These are phyloP conservation scores for Protodeltote pygarga DNA, from an alignment of 2,888 invertebrate species.

Conservation along the genomic window DNA sequence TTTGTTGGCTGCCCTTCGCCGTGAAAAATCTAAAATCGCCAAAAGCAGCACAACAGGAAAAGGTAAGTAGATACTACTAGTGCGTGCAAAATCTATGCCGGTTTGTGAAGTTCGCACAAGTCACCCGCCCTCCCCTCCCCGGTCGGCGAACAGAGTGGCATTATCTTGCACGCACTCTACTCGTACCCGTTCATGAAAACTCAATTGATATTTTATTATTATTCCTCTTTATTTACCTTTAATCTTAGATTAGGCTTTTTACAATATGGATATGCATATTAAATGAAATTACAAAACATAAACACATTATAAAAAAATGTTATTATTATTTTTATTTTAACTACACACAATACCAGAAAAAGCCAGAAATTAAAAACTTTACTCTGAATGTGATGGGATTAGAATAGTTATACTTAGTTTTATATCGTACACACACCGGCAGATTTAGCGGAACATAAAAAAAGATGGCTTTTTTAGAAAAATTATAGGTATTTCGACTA, in stretches of 20 bases:
- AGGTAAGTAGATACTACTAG: slow-evolving; percentile 21
- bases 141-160: slow-evolving; percentile 11
- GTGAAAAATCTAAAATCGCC: slow-evolving; percentile 31
- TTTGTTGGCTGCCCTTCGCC: slow-evolving; percentile 26
- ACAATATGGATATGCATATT: slow-evolving; percentile 11
- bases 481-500: too few relatives aligned
- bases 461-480: too few relatives aligned
- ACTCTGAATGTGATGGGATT: slow-evolving; percentile 15
- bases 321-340: slow-evolving; percentile 22
- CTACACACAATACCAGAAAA: slow-evolving; percentile 20
- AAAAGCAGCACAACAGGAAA: slow-evolving; percentile 29
- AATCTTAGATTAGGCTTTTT: slow-evolving; percentile 15
- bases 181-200: slow-evolving; percentile 12
- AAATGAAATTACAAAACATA: slow-evolving; percentile 21
- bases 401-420: slow-evolving; percentile 11
- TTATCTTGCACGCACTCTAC: slow-evolving; percentile 17
- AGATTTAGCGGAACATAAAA: too few relatives aligned
- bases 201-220: slow-evolving; percentile 18
- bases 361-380: slow-evolving; percentile 16
- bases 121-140: slow-evolving; percentile 13
- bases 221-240: slow-evolving; percentile 17
- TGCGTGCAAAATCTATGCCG: slow-evolving; percentile 17
- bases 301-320: slow-evolving; percentile 17
- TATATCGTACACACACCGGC: too few relatives aligned
- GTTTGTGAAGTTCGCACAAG: slow-evolving; percentile 20